Evolutionary conservation across 2,888 invertebrate genomes (phyloP).

Genomic region (Eretmocerus hayati): DNA sequence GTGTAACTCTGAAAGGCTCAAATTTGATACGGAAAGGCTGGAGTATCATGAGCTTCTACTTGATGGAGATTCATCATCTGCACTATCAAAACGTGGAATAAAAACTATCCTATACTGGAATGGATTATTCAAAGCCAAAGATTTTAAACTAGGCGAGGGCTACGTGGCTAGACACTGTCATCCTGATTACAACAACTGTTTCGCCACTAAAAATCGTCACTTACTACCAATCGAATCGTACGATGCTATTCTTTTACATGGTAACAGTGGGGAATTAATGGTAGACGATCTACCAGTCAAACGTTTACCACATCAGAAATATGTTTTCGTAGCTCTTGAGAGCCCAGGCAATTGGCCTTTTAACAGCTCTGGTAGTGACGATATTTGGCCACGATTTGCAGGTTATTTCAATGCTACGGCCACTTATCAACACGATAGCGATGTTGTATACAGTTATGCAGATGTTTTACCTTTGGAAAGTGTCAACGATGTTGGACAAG

Average conservation of each 20-base stretch:
- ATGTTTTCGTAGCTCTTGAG: conserved; percentile 51
- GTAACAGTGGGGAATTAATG: conserved; percentile 38
- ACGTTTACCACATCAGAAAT: conserved; percentile 47
- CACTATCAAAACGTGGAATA: too few relatives aligned
- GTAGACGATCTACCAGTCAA: conserved; percentile 36
- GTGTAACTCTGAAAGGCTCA: too few relatives aligned
- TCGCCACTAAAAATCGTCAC: conserved; percentile 43
- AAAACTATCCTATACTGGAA: conserved; percentile 39
- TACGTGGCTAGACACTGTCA: conserved; percentile 30
- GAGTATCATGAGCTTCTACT: too few relatives aligned
- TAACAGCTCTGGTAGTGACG: conserved; percentile 30
- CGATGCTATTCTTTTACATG: conserved; percentile 53
- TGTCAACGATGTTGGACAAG: conserved; percentile 15
- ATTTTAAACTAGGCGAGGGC: conserved; percentile 32
- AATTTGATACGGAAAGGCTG: too few relatives aligned
- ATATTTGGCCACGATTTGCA: conserved; percentile 24
- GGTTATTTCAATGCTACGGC: conserved; percentile 54
- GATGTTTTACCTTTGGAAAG: too few relatives aligned
- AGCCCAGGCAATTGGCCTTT: too few relatives aligned
- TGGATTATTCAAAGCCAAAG: conserved; percentile 31
- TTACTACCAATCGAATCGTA: conserved; percentile 43
- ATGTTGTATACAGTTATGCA: conserved; percentile 48
- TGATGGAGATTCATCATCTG: too few relatives aligned
- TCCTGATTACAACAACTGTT: conserved; percentile 49
- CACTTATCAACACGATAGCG: conserved; percentile 53